Conservation (phyloP, 2,797 vertebrate species). For the Linurgus olivaceus region DNA sequence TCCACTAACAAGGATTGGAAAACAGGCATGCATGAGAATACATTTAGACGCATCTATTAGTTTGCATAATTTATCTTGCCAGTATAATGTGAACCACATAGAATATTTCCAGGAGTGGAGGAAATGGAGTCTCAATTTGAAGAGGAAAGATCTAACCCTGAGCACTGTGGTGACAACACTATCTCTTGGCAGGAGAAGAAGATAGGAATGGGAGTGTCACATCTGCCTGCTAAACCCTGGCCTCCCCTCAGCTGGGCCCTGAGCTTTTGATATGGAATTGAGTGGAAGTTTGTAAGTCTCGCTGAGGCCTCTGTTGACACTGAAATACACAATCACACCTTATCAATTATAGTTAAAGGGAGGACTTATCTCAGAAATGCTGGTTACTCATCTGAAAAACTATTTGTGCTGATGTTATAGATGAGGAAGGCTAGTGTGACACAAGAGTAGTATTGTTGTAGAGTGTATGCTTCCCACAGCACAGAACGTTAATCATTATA, state of each 20-base stretch:
- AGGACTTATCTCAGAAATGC: conserved; percentile 70
- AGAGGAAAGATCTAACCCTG: neutral
- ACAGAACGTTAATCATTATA: conserved; percentile 87
- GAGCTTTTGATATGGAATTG: neutral
- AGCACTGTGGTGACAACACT: neutral
- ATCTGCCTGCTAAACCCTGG: neutral
- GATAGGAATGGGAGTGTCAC: neutral
- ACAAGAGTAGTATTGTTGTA: conserved; percentile 85
- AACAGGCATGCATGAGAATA: neutral
- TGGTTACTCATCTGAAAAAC: conserved; percentile 71
- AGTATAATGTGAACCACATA: neutral
- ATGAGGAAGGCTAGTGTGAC: conserved; percentile 37
- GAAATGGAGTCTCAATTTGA: neutral
- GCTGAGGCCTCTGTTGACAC: conserved; percentile 5
- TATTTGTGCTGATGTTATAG: conserved; percentile 67
- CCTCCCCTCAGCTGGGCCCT: neutral
- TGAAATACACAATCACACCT: conserved; percentile 55
- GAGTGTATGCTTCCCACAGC: conserved; percentile 80
- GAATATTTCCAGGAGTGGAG: neutral
- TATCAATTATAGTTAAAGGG: conserved; percentile 79
- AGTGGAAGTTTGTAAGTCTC: neutral
- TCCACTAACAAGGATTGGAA: neutral
- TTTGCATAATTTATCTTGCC: neutral
- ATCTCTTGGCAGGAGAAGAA: neutral
- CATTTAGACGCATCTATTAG: neutral